Conservation (phyloP, 2,888 invertebrate genomes). For the Aplocera efformata region DNA sequence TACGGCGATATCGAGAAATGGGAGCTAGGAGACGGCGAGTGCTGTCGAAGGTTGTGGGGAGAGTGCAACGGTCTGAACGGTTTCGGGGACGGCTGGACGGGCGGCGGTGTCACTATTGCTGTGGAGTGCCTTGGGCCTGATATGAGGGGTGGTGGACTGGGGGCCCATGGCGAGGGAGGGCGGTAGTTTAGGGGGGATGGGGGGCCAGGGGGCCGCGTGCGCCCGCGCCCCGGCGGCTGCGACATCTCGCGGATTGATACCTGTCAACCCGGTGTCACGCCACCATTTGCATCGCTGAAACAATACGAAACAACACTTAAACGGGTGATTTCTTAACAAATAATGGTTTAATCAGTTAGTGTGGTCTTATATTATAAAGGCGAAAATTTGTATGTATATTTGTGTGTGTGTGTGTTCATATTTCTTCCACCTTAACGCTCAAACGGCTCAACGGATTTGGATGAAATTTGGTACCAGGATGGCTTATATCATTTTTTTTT, state of each 20-base stretch:
- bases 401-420: too few relatives aligned
- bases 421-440: too few relatives aligned
- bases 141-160: slow-evolving; percentile 86
- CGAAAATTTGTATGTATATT: too few relatives aligned
- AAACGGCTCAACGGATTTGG: too few relatives aligned
- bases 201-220: slow-evolving; percentile 66
- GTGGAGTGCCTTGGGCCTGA: slow-evolving; percentile 80
- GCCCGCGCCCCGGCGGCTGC: slow-evolving; percentile 75
- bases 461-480: too few relatives aligned
- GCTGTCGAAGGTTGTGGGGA: slow-evolving; percentile 67
- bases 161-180: slow-evolving; percentile 88
- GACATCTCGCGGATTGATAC: slow-evolving; percentile 76
- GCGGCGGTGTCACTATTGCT: slow-evolving; percentile 79
- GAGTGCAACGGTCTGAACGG: slow-evolving; percentile 73
- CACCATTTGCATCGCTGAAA: slow-evolving; percentile 76
- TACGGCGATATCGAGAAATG: slow-evolving; percentile 76
- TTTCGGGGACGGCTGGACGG: slow-evolving; percentile 77
- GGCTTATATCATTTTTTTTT: too few relatives aligned
- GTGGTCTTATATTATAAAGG: too few relatives aligned
- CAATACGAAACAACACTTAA: slow-evolving; percentile 35
- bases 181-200: slow-evolving; percentile 84
- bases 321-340: not conserved
- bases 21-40: slow-evolving; percentile 71
- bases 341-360: too few relatives aligned
- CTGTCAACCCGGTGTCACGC: slow-evolving; percentile 78